A percentile compares a stretch with the other conserved stretches of the same genome.
Evolutionary conservation across 2,888 invertebrate genomes (phyloP).

Genomic region (Pedicia rivosa): DNA sequence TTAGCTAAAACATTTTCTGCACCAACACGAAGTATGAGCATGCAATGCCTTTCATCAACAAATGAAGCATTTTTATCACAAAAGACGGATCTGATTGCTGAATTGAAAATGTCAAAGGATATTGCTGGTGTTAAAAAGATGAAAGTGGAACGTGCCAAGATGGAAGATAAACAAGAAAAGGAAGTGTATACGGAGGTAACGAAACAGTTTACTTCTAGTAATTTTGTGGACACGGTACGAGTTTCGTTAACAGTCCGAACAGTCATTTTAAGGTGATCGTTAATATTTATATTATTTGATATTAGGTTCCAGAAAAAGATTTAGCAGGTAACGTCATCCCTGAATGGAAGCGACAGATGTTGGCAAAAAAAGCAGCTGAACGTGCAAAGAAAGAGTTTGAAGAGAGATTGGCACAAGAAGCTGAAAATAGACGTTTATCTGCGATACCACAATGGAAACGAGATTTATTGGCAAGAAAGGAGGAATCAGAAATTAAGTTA

Average conservation of each 20-base stretch:
- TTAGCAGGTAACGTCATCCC: conserved; percentile 79
- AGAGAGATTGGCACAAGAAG: conserved; percentile 67
- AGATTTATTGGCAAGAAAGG: conserved; percentile 68
- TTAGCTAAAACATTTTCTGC: conserved; percentile 73
- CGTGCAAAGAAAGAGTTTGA: conserved; percentile 82
- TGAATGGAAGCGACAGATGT: conserved; percentile 89
- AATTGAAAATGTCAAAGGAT: conserved; percentile 81
- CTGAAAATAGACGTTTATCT: conserved; percentile 68
- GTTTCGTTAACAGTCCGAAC: conserved; percentile 9
- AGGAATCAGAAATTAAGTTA: conserved; percentile 57
- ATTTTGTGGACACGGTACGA: conserved; percentile 80
- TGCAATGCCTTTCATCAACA: conserved; percentile 50
- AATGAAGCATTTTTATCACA: conserved; percentile 54
- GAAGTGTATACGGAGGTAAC: conserved; percentile 71
- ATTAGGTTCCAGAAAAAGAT: conserved; percentile 76
- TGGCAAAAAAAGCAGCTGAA: conserved; percentile 88
- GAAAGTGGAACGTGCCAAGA: conserved; percentile 76
- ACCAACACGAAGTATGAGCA: conserved; percentile 59
- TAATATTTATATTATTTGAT: conserved; percentile 10
- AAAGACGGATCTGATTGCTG: conserved; percentile 79
- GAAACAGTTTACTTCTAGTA: conserved; percentile 68
- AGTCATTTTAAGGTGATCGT: conserved; percentile 19
- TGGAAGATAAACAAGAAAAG: conserved; percentile 69
- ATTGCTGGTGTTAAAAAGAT: conserved; percentile 86
- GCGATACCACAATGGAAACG: conserved; percentile 91